Evolutionary conservation across 2,888 invertebrate genomes (phyloP).

Genomic region (Scaptomyza cyrtandrae): DNA sequence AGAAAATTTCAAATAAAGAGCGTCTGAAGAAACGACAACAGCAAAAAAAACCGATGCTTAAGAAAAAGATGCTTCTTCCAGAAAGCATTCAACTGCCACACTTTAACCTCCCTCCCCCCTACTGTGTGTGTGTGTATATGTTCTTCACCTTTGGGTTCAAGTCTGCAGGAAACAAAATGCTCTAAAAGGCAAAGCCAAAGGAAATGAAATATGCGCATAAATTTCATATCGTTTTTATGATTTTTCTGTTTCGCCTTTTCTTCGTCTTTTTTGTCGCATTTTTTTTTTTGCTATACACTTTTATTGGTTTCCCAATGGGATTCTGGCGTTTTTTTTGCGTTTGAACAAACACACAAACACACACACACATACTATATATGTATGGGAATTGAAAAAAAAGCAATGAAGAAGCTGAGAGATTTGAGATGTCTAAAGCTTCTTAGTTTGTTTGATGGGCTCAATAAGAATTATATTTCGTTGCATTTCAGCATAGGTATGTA

Average conservation of each 20-base stretch:
- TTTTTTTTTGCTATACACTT: slow-evolving; percentile 57
- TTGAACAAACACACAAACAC: slow-evolving; percentile 30
- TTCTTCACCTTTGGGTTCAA: slow-evolving; percentile 17
- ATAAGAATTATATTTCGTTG: slow-evolving; percentile 66
- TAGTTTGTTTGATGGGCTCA: slow-evolving; percentile 38
- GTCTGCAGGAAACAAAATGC: slow-evolving; percentile 21
- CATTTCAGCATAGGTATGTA: slow-evolving; percentile 27
- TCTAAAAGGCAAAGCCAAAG: slow-evolving; percentile 54
- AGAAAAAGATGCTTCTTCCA: slow-evolving; percentile 19
- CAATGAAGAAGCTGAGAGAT: background rate
- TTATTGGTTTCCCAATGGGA: slow-evolving; percentile 70
- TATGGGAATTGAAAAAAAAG: slow-evolving; percentile 31
- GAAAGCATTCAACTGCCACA: slow-evolving; percentile 4
- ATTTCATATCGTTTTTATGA: slow-evolving; percentile 79
- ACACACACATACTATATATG: slow-evolving; percentile 14
- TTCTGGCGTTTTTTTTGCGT: slow-evolving; percentile 42
- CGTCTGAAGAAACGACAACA: slow-evolving; percentile 28
- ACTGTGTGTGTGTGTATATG: background rate
- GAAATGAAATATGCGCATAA: slow-evolving; percentile 80
- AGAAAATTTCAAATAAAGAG: slow-evolving; percentile 60
- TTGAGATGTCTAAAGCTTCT: slow-evolving; percentile 1
- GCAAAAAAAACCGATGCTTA: slow-evolving; percentile 25
- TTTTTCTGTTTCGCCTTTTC: slow-evolving; percentile 55
- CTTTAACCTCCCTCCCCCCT: background rate
- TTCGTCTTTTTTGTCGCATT: slow-evolving; percentile 8